phyloP scores from a whole-genome alignment of 2,113 vertebrate species.

The Microcebus jonahi region DNA sequence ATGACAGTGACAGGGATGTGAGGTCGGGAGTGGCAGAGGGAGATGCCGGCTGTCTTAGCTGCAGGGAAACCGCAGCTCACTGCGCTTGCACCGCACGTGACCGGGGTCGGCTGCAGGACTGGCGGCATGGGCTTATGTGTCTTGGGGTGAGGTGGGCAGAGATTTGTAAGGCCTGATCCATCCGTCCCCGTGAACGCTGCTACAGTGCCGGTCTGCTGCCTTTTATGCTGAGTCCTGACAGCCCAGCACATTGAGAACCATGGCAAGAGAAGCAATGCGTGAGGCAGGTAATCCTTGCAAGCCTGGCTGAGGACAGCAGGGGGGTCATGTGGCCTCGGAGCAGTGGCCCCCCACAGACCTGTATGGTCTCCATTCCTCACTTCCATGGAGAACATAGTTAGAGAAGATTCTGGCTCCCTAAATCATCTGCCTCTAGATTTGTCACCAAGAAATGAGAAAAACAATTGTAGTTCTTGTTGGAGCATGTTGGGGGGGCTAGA shows the following conservation, averaged over 20 bases:
- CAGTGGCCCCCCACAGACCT: background rate
- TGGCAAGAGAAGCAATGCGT: background rate
- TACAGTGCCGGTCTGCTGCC: background rate
- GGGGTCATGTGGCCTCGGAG: background rate
- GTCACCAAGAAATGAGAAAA: background rate
- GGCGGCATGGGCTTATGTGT: background rate
- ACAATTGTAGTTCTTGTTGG: background rate
- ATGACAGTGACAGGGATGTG: too few relatives aligned
- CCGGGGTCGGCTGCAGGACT: background rate
- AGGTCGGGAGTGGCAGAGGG: too few relatives aligned
- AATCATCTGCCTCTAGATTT: background rate
- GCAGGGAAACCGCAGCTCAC: background rate
- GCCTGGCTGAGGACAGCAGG: background rate
- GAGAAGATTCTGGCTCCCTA: background rate
- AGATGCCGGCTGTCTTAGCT: background rate
- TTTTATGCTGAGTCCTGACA: background rate
- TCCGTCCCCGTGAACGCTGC: background rate
- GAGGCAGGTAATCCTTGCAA: background rate
- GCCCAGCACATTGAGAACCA: background rate
- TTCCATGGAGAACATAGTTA: background rate
- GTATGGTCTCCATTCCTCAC: background rate
- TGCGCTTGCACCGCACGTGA: rapidly evolving
- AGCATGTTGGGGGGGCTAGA: background rate
- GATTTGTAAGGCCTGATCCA: background rate
- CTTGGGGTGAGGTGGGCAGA: background rate